Evolutionary conservation across 2,888 invertebrate genomes (phyloP).

Genomic region (Ornithoptera priamus): DNA sequence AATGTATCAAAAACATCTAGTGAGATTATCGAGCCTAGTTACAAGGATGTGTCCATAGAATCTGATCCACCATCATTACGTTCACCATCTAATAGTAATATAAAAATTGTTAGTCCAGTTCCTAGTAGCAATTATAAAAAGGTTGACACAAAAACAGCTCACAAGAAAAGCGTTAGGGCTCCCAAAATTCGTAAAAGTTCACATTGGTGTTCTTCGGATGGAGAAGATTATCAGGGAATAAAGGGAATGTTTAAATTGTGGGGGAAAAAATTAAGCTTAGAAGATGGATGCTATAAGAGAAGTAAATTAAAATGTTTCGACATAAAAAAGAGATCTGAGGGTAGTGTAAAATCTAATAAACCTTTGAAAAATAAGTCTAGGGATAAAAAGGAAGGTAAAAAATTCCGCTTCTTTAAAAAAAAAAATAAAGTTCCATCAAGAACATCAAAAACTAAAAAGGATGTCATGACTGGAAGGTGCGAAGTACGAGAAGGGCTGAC

Average conservation of each 20-base stretch:
- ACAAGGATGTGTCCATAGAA: slow-evolving; percentile 58
- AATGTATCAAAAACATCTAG: slow-evolving; percentile 39
- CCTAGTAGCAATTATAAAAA: slow-evolving; percentile 25
- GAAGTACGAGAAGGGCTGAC: slow-evolving; percentile 59
- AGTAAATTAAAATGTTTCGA: slow-evolving; percentile 37
- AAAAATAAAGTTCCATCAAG: slow-evolving; percentile 47
- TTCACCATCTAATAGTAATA: slow-evolving; percentile 52
- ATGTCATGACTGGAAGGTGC: slow-evolving; percentile 58
- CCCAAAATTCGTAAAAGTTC: slow-evolving; percentile 15
- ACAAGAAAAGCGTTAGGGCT: slow-evolving; percentile 34
- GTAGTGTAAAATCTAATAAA: slow-evolving; percentile 32
- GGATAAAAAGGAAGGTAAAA: slow-evolving; percentile 48
- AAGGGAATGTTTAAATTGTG: slow-evolving; percentile 66
- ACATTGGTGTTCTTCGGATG: slow-evolving; percentile 28
- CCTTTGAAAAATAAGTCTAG: slow-evolving; percentile 29
- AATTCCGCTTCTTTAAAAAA: slow-evolving; percentile 62
- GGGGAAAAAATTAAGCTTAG: slow-evolving; percentile 63
- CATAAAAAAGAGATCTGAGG: slow-evolving; percentile 33
- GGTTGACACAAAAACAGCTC: slow-evolving; percentile 28
- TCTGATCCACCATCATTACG: slow-evolving; percentile 65
- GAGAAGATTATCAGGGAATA: slow-evolving; percentile 49
- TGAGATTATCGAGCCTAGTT: slow-evolving; percentile 40
- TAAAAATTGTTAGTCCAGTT: slow-evolving; percentile 46
- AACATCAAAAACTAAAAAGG: slow-evolving; percentile 48
- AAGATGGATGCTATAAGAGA: slow-evolving; percentile 43